Base-by-base conservation (phyloP, 2,797 vertebrate genomes). In the Ptychadena robeensis region DNA sequence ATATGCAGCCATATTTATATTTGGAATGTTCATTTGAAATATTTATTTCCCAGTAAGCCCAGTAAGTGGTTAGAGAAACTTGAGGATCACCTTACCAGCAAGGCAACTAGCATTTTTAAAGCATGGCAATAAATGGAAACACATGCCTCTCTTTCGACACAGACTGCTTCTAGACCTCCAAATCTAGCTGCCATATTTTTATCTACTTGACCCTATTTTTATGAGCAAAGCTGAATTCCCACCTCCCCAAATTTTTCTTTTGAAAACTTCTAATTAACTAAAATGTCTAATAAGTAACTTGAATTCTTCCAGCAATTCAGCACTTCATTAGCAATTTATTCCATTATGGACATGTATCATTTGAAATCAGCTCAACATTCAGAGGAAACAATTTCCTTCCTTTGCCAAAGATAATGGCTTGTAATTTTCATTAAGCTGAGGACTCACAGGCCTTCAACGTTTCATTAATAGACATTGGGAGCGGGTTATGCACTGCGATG, bases 271-370 rank as follows among this genome's bases (percentile, higher is more conserved):
- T 88, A 87, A 91, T 91, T 90, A 92, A 85, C 85, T 82, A 79
- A 86, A 90, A 86, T 86, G 86, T 89, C 89, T 90, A 87, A 90
- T 90, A 90, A 91, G 87, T 89, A 90, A 87, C 72, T 73, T 86
- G 89, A 88, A 88, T 89, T 72, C 81, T 88, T 87, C 88, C 83
- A 86, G 86, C 86, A 89, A 90, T 90, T 92, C 80, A 88, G 86
- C 87, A 84, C 85, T 90, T 90, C 86, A 73, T 91, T 90, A 88
- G 77, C 83, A 89, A 88, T 86, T 82, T 86, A 75, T 83, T 87
- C 86, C 76, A 73, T 89, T 88, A 32, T 83, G 63, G 86, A 79
- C 77, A 59, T 32, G 25, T 82, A 82, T 88, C 86, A 73, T 87
- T 69, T 87, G 75, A 90, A 89, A 91, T 88, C 88, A 89, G 73